A percentile compares a stretch with the other conserved stretches of the same genome.
These are phyloP conservation scores for Molossus molossus DNA, from an alignment of 2,797 vertebrate species.

Conservation along the genomic window DNA sequence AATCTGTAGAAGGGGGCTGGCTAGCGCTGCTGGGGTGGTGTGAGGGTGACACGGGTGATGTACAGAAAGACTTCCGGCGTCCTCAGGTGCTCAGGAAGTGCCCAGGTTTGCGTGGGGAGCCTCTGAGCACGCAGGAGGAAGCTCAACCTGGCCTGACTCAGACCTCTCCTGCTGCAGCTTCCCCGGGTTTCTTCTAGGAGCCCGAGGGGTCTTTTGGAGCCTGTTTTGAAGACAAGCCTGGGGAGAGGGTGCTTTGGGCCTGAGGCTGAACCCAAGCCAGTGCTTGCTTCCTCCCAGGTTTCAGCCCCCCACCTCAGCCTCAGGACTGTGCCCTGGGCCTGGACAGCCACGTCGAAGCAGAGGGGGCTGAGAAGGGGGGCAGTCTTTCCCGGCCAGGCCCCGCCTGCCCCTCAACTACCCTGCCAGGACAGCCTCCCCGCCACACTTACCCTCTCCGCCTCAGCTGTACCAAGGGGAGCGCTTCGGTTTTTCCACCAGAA, in stretches of 20 bases:
- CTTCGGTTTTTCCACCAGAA: constrained; percentile 82
- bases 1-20: background rate
- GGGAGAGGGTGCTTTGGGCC: background rate
- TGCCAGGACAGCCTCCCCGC: constrained; percentile 72
- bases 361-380: background rate
- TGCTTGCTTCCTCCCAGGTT: background rate
- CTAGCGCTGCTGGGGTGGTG: background rate
- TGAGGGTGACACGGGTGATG: background rate
- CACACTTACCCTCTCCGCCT: constrained; percentile 66
- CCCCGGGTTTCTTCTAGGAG: background rate
- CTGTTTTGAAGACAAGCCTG: background rate
- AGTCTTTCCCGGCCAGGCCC: constrained; percentile 44
- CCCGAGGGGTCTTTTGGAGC: background rate
- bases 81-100: background rate
- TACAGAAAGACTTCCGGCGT: background rate
- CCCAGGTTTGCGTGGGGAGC: too few species aligned
- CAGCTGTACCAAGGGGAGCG: constrained; percentile 63
- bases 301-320: background rate
- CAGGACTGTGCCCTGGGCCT: background rate
- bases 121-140: background rate
- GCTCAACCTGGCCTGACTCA: background rate
- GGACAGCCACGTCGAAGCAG: constrained; percentile 78
- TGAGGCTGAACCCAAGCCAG: background rate
- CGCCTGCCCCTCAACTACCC: constrained; percentile 41
- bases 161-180: background rate